Evolutionary conservation across 1,140 invertebrate genomes (phyloP), one percentile per base, ranked within the genome.

Genomic region (Apis laboriosa): DNA sequence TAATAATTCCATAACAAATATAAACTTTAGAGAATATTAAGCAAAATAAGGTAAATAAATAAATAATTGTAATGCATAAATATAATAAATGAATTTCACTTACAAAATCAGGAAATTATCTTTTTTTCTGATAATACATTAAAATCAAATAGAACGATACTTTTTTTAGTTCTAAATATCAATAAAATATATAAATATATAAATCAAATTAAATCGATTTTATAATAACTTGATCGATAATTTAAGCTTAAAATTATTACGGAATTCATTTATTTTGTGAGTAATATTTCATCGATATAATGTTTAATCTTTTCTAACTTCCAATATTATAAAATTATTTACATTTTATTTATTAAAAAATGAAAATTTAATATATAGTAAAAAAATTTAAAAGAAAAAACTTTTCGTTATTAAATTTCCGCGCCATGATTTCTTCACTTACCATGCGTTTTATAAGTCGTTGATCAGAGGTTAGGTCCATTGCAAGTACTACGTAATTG

Each of bases 401-500:
- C 15, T 17, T 0, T 9, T 34, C 9, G 9, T 28, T 15, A 24
- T 58, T 76, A n/a, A 80, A 76, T 9, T 76, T 43, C 9, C 63
- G 63, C 55, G 43, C 34, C 24, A 34, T 8, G 1, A 34, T 60
- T 63, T 68, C 55, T 24, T 24, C 9, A 28, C 9, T 51, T 19
- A 19, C 13, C n/a, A 58, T 34, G 19, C 43, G 24, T 24, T 68
- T 21, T 51, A n/a, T 43, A 49, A 60, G 43, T 28, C 34, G 43
- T 9, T 60, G 74, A 9, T 9, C 13, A 60, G 80, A 82, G 73
- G 80, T 82, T 82, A 82, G n/a, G 73, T 60, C 9, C 24, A 43
- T 64, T 21, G 5, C 34, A 34, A 55, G 55, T 56, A 19, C 34
- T 43, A 43, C 34, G 71, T 24, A 43, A 55, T 66, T 21, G n/a